These are phyloP conservation scores for Acronicta leporina DNA, from an alignment of 2,888 invertebrate species.

Conservation along the genomic window DNA sequence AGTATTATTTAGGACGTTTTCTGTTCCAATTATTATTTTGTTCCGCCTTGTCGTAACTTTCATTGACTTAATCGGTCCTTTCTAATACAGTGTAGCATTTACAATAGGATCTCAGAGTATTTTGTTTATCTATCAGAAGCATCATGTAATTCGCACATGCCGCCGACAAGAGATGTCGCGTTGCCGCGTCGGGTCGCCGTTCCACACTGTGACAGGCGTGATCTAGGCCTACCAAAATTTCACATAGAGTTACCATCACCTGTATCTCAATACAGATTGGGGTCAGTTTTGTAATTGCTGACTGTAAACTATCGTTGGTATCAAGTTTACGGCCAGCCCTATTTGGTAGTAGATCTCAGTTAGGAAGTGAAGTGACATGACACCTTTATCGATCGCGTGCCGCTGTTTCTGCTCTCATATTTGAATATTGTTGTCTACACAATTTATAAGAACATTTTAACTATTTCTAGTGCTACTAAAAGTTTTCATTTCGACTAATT, in stretches of 20 bases:
- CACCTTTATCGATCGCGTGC: slow-evolving; percentile 73
- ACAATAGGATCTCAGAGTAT: slow-evolving; percentile 53
- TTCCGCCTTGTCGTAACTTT: too few relatives aligned
- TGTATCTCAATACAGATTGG: slow-evolving; percentile 16
- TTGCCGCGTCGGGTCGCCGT: slow-evolving; percentile 56
- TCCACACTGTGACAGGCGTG: slow-evolving; percentile 65
- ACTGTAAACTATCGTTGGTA: slow-evolving; percentile 17
- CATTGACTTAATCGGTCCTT: too few relatives aligned
- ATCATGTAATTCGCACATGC: slow-evolving; percentile 74
- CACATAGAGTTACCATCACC: slow-evolving; percentile 18
- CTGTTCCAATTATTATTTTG: too few relatives aligned
- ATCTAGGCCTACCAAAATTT: slow-evolving; percentile 64
- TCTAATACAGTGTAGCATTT: too few relatives aligned
- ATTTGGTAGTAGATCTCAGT: slow-evolving; percentile 72
- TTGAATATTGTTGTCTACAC: too few relatives aligned
- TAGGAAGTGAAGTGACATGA: slow-evolving; percentile 72
- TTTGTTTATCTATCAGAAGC: slow-evolving; percentile 78
- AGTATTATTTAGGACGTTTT: too few relatives aligned
- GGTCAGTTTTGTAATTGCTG: slow-evolving; percentile 19
- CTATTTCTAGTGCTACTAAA: slow-evolving; percentile 2
- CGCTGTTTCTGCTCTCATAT: slow-evolving; percentile 62
- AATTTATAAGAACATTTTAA: background rate
- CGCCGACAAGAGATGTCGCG: slow-evolving; percentile 68
- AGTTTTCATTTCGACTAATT: background rate
- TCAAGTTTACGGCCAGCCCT: slow-evolving; percentile 64